These are phyloP conservation scores for Pectinophora gossypiella DNA, from an alignment of 1,140 invertebrate genomes.

Conservation along the genomic window DNA sequence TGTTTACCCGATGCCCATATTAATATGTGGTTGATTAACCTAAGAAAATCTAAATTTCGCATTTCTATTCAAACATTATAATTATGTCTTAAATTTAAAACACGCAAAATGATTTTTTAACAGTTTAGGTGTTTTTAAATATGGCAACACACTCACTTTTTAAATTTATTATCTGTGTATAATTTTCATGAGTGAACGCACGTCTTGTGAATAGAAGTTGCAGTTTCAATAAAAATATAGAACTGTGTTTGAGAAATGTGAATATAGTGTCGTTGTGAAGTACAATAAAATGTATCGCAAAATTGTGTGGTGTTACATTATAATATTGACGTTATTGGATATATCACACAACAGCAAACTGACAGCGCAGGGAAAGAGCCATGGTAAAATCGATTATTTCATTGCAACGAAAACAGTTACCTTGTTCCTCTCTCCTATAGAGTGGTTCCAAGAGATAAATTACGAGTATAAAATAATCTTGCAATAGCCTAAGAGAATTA, in stretches of 20 bases:
- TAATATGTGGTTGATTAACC: no score
- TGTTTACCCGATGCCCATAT: no score
- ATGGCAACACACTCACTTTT: no score
- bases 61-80: no score
- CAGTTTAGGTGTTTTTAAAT: not conserved
- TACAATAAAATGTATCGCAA: constrained; percentile 56
- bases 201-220: constrained; percentile 41
- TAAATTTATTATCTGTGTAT: not conserved
- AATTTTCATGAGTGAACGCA: constrained; percentile 23
- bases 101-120: no score
- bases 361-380: constrained; percentile 66
- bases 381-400: constrained; percentile 65
- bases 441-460: no score
- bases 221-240: constrained; percentile 32
- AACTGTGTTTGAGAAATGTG: constrained; percentile 50
- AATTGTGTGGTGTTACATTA: constrained; percentile 63
- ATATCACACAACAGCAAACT: constrained; percentile 60
- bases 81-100: no score
- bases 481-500: no score
- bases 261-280: constrained; percentile 37
- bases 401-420: not conserved
- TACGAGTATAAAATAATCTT: no score
- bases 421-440: not conserved
- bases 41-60: no score
- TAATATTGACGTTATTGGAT: constrained; percentile 63